A percentile compares a stretch with the other conserved stretches of the same genome.
These are phyloP conservation scores for Poeciliopsis retropinna DNA, from an alignment of 2,113 vertebrate genomes.

Conservation along the genomic window DNA sequence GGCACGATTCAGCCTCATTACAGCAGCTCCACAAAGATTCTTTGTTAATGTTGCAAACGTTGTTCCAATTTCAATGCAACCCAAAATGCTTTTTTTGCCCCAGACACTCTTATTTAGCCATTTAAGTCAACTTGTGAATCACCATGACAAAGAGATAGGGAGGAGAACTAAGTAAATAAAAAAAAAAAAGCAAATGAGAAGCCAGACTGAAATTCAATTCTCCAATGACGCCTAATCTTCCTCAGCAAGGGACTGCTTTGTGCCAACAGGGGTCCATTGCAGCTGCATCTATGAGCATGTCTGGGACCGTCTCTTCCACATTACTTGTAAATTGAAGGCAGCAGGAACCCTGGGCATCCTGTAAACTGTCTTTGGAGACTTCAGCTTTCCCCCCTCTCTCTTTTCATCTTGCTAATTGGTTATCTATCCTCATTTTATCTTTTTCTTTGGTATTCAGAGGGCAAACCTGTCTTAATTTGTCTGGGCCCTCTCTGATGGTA, in stretches of 20 bases:
- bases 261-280: conserved; percentile 52
- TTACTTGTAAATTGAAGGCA: conserved; percentile 69
- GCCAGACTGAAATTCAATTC: conserved; percentile 59
- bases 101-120: conserved; percentile 60
- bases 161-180: conserved; percentile 31
- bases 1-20: conserved; percentile 56
- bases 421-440: conserved; percentile 65
- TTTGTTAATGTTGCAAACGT: conserved; percentile 38
- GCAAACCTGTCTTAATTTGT: conserved; percentile 37
- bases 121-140: conserved; percentile 55
- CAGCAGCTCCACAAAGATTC: conserved; percentile 21
- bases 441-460: conserved; percentile 54
- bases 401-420: conserved; percentile 63
- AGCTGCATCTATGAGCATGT: conserved; percentile 64
- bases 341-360: conserved; percentile 42
- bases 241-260: conserved; percentile 55
- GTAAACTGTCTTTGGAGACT: conserved; percentile 65
- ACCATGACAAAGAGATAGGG: conserved; percentile 25
- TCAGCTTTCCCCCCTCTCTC: conserved; percentile 25
- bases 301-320: conserved; percentile 57
- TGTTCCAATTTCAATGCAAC: conserved; percentile 48
- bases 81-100: conserved; percentile 24
- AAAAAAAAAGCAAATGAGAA: conserved; percentile 39
- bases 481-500: conserved; percentile 49
- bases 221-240: conserved; percentile 52